Evolutionary conservation across 2,797 vertebrate species (phyloP), one percentile per base, ranked within the genome.

Genomic region (Thaleichthys pacificus): DNA sequence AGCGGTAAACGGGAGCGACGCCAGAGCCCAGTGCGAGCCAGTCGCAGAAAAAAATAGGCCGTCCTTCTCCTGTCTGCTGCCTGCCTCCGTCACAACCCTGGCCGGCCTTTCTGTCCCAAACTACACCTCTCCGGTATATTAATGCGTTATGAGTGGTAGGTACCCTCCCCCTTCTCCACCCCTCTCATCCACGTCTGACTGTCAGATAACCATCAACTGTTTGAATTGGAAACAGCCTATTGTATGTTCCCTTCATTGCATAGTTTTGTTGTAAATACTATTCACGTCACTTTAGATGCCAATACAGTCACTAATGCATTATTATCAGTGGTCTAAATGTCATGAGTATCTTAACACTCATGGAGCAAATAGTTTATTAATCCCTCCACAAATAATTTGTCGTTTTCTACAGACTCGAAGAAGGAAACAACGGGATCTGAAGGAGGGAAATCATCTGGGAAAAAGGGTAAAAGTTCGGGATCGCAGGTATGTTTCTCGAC

Each of bases 111-210:
- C 79, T 91, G 91, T 91, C 93, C 92, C 95, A 93, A 93, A 95
- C 94, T 95, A 94, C 94, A 94, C 94, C 95, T 95, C 94, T 93
- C 88, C 89, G 92, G 93, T 94, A 94, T 94, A 96, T 97, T 95
- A 94, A 97, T 97, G 96, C 96, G 95, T 95, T 95, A 98, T 98
- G 97, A 98, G 96, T 95, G 97, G 97, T 98, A 97, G 93, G 97
- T 97, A 95, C 95, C 95, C 95, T 94, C 95, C 93, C 91, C 93
- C 80, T 79, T 93, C 93, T 93, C 94, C 93, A 93, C 94, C 94
- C 95, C 86, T 83, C 82, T 88, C 83, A 84, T 54, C 51, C 51
- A 54, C 51, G 71, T 64, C 73, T 21, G 61, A 35, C 38, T 66
- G n/a, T 66, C 17, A 42, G 24, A 26, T 47, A 38, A 79, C 79